These are phyloP conservation scores for Oxyruncus cristatus DNA, from an alignment of 2,113 vertebrate genomes.

Conservation along the genomic window DNA sequence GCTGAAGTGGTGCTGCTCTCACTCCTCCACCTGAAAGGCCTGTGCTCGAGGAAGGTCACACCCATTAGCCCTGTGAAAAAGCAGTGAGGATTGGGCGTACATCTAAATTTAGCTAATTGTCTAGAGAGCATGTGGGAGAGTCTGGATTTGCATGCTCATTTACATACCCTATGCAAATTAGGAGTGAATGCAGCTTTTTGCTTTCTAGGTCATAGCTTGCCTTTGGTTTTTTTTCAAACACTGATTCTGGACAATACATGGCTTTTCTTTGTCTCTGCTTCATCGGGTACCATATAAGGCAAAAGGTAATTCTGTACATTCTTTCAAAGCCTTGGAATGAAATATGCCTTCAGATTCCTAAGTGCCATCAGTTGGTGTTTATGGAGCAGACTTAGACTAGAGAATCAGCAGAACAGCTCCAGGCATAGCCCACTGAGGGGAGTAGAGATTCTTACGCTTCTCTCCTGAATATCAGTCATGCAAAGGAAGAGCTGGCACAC, in stretches of 20 bases:
- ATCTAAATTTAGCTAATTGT: background rate
- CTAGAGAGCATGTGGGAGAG: background rate
- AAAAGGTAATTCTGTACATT: background rate
- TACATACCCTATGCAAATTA: background rate
- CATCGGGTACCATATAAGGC: background rate
- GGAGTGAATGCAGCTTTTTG: background rate
- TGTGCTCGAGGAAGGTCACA: background rate
- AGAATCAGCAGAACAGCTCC: background rate
- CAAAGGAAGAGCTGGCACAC: background rate
- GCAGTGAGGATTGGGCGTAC: background rate
- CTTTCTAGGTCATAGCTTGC: slow-evolving; percentile 45
- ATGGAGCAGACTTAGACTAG: background rate
- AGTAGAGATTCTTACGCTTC: background rate
- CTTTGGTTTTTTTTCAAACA: background rate
- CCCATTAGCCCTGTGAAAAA: background rate
- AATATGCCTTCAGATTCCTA: background rate
- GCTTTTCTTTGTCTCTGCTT: background rate
- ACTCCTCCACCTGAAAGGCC: background rate
- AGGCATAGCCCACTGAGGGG: background rate
- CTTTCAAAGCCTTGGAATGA: background rate
- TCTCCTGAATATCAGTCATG: background rate
- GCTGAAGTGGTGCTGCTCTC: background rate
- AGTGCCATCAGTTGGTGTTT: background rate
- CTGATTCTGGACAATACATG: background rate
- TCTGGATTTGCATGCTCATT: slow-evolving; percentile 10